These are phyloP conservation scores for human (Homo sapiens) DNA, from an alignment of 2,113 vertebrate genomes.

Conservation along the genomic window DNA sequence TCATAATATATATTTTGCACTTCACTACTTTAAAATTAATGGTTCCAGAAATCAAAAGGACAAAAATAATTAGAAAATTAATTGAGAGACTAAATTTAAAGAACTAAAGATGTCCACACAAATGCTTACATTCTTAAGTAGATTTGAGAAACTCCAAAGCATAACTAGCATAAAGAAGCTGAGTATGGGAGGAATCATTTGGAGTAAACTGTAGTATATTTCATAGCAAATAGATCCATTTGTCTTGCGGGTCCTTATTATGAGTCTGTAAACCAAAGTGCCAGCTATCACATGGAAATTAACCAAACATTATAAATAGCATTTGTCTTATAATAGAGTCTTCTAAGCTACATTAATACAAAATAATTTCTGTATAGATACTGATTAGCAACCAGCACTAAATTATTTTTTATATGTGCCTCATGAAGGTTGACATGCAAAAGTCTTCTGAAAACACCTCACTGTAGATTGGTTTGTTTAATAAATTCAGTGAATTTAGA, in stretches of 20 bases:
- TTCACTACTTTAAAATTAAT: slow-evolving; percentile 22
- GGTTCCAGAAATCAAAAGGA: not conserved
- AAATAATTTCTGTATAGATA: slow-evolving; percentile 32
- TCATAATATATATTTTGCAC: not conserved
- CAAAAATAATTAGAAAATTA: slow-evolving; percentile 23
- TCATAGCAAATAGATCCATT: slow-evolving; percentile 23
- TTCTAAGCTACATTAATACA: not conserved
- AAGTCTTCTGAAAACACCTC: not conserved
- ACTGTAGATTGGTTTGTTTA: not conserved
- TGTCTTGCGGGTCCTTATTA: slow-evolving; percentile 50
- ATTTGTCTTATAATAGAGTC: slow-evolving; percentile 39
- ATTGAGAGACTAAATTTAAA: slow-evolving; percentile 53
- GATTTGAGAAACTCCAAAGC: slow-evolving; percentile 26
- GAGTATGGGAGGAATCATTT: slow-evolving; percentile 34
- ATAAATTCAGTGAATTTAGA: slow-evolving; percentile 8
- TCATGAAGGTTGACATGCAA: slow-evolving; percentile 4
- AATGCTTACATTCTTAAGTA: slow-evolving; percentile 10
- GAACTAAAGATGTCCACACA: not conserved
- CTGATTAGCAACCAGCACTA: slow-evolving; percentile 8
- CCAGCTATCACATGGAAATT: slow-evolving; percentile 48
- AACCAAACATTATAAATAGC: not conserved
- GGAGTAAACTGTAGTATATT: slow-evolving; percentile 37
- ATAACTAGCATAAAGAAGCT: not conserved
- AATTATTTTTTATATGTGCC: slow-evolving; percentile 51
- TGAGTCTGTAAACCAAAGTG: slow-evolving; percentile 69